phyloP scores from a whole-genome alignment of 2,797 vertebrate genomes.

The Geotrypetes seraphini region DNA sequence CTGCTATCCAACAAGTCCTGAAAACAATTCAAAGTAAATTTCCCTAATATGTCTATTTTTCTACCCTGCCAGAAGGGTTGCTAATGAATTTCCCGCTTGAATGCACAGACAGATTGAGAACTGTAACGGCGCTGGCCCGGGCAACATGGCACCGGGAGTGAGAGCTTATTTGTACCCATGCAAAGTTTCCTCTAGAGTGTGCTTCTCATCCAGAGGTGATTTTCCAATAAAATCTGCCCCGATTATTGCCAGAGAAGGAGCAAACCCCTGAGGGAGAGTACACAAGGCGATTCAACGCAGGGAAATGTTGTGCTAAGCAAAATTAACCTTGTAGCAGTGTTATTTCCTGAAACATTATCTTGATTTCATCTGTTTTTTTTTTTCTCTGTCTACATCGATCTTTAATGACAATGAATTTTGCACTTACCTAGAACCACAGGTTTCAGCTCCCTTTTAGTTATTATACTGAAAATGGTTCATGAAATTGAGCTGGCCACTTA shows the following conservation, averaged over 20 bases:
- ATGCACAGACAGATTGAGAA: constrained; percentile 61
- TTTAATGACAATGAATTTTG: constrained; percentile 26
- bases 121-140: constrained; percentile 36
- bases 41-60: constrained; percentile 49
- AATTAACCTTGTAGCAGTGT: constrained; percentile 52
- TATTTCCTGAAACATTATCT: constrained; percentile 45
- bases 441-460: no score
- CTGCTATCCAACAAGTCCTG: constrained; percentile 40
- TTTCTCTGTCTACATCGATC: constrained; percentile 23
- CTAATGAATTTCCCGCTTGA: constrained; percentile 67
- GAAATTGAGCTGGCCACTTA: no score
- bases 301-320: constrained; percentile 47
- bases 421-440: no score
- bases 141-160: constrained; percentile 38
- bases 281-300: constrained; percentile 43
- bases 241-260: constrained; percentile 48
- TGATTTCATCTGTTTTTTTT: constrained; percentile 36
- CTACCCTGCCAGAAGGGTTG: constrained; percentile 48
- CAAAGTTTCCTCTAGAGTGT: constrained; percentile 56
- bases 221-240: constrained; percentile 58
- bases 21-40: constrained; percentile 51
- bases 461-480: no score
- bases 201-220: constrained; percentile 50
- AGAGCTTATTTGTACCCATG: constrained; percentile 42
- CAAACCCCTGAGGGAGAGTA: constrained; percentile 40